These are phyloP conservation scores for Luehdorfia chinensis DNA, from an alignment of 1,140 invertebrate species.

Conservation along the genomic window DNA sequence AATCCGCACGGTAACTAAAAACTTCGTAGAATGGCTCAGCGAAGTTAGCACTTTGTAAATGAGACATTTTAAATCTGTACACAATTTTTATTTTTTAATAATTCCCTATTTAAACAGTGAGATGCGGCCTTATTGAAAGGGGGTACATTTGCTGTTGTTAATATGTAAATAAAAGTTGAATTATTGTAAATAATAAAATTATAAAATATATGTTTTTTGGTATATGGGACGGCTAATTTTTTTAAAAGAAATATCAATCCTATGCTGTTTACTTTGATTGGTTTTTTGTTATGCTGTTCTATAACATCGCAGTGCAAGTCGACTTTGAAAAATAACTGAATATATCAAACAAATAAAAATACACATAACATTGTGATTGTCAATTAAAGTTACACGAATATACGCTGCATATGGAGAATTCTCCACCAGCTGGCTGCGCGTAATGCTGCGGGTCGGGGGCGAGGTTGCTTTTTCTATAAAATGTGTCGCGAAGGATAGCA, in stretches of 20 bases:
- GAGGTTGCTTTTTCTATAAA: slow-evolving; percentile 63
- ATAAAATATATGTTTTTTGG: slow-evolving; percentile 76
- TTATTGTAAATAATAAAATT: slow-evolving; percentile 75
- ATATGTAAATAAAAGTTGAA: slow-evolving; percentile 77
- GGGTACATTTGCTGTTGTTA: slow-evolving; percentile 72
- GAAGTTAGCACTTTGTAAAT: slow-evolving; percentile 27
- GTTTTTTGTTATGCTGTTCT: no score
- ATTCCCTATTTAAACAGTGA: slow-evolving; percentile 58
- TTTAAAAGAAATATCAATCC: no score
- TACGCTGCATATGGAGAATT: slow-evolving; percentile 57
- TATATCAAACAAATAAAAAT: no score
- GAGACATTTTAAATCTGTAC: slow-evolving; percentile 39
- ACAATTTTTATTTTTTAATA: slow-evolving; percentile 51
- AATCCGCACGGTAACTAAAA: background rate
- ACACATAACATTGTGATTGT: no score
- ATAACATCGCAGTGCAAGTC: no score
- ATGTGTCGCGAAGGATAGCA: slow-evolving; percentile 54
- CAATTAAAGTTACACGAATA: slow-evolving; percentile 51
- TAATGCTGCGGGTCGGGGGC: slow-evolving; percentile 58
- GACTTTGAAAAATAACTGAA: no score
- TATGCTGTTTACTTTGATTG: background rate
- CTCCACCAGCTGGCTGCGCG: slow-evolving; percentile 43
- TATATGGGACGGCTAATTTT: no score
- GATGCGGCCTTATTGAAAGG: slow-evolving; percentile 60
- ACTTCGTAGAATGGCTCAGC: slow-evolving; percentile 23